These are phyloP conservation scores for Cyanoramphus novaezelandiae DNA, from an alignment of 2,113 vertebrate species.

Conservation along the genomic window DNA sequence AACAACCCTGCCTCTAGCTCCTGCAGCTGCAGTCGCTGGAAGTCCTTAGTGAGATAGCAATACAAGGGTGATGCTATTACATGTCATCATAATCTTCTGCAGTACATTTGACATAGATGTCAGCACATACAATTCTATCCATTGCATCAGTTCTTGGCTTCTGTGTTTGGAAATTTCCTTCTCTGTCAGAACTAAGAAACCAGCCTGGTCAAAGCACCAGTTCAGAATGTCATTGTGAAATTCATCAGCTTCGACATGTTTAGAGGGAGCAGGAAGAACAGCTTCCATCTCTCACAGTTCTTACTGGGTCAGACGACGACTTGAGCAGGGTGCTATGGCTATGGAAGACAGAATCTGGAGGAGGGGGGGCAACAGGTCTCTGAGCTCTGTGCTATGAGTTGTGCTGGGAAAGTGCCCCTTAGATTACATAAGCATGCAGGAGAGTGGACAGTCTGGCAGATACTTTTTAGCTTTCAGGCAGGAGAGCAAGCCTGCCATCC, in stretches of 20 bases:
- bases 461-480: too few relatives aligned
- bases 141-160: not conserved
- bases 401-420: not conserved
- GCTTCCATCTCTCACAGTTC: fast-evolving
- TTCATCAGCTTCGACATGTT: fast-evolving
- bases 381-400: fast-evolving
- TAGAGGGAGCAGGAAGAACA: fast-evolving
- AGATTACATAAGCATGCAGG: fast-evolving
- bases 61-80: too few relatives aligned
- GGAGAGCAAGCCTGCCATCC: not conserved
- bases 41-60: not conserved
- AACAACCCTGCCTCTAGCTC: not conserved
- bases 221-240: fast-evolving
- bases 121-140: not conserved
- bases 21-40: fast-evolving
- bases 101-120: fast-evolving
- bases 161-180: not conserved
- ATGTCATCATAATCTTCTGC: not conserved
- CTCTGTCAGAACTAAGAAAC: not conserved
- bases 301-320: fast-evolving
- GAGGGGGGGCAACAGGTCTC: fast-evolving
- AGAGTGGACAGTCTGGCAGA: not conserved
- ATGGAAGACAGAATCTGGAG: fast-evolving
- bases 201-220: fast-evolving
- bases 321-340: not conserved